Percentiles rank a stretch among this genome's conserved stretches.
Evolutionary conservation across 2,113 vertebrate genomes (phyloP).

Genomic region (Phylloscopus whistleri): DNA sequence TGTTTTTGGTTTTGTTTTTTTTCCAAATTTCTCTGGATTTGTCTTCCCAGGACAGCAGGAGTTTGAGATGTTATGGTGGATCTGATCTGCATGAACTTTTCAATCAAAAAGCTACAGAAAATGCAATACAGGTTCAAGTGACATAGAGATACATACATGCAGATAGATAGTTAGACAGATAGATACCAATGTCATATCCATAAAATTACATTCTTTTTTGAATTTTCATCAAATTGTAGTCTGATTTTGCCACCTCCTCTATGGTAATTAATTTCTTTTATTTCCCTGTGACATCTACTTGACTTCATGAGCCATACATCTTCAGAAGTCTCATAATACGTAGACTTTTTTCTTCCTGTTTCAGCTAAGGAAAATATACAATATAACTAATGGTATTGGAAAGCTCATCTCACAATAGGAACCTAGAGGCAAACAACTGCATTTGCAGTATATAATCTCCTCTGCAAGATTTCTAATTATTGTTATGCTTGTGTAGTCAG

Average conservation of each 20-base stretch:
- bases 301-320: not conserved
- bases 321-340: not conserved
- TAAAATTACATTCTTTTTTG: not conserved
- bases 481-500: conserved; percentile 56
- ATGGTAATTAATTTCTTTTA: not conserved
- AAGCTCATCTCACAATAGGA: conserved; percentile 15
- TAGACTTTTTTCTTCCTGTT: not conserved
- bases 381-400: not conserved
- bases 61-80: not conserved
- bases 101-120: not conserved
- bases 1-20: not conserved
- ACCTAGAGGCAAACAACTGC: conserved; percentile 34
- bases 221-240: not conserved
- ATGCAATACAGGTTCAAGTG: not conserved
- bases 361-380: not conserved
- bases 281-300: not conserved
- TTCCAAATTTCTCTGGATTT: not conserved
- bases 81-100: not conserved
- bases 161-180: not conserved
- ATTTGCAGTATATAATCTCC: conserved; percentile 49
- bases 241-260: not conserved
- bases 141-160: not conserved
- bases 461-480: conserved; percentile 61
- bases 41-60: not conserved
- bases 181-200: not conserved